phyloP scores from a whole-genome alignment of 2,113 vertebrate species.

The Asarcornis scutulata region DNA sequence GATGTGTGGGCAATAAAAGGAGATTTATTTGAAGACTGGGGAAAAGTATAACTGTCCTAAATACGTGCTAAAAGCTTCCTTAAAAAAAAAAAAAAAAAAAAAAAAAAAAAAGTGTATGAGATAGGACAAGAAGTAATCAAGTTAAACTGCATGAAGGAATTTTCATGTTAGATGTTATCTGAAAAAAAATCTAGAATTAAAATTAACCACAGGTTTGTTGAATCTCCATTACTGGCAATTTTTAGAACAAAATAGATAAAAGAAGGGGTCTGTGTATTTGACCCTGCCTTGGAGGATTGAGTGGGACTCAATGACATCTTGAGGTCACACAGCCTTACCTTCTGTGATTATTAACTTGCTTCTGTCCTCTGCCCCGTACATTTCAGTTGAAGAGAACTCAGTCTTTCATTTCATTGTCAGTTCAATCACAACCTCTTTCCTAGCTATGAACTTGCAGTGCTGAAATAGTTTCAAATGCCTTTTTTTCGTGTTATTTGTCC shows the following conservation, averaged over 20 bases:
- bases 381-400: not conserved
- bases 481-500: not conserved
- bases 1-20: not conserved
- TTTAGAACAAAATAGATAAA: not conserved
- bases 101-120: fast-evolving
- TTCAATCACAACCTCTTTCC: not conserved
- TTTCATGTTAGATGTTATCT: not conserved
- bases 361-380: not conserved
- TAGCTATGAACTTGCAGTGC: not conserved
- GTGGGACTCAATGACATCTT: not conserved
- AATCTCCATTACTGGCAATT: not conserved
- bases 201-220: not conserved
- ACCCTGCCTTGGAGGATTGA: not conserved
- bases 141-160: not conserved
- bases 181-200: not conserved
- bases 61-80: not conserved
- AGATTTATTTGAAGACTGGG: not conserved
- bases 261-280: not conserved
- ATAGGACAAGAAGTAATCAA: not conserved
- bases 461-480: not conserved
- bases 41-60: not conserved
- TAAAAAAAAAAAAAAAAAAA: not conserved
- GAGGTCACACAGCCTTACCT: not conserved
- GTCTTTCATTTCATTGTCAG: not conserved
- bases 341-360: not conserved